Base-by-base conservation (phyloP, 2,797 vertebrate genomes). In the Naso thynnoides region DNA sequence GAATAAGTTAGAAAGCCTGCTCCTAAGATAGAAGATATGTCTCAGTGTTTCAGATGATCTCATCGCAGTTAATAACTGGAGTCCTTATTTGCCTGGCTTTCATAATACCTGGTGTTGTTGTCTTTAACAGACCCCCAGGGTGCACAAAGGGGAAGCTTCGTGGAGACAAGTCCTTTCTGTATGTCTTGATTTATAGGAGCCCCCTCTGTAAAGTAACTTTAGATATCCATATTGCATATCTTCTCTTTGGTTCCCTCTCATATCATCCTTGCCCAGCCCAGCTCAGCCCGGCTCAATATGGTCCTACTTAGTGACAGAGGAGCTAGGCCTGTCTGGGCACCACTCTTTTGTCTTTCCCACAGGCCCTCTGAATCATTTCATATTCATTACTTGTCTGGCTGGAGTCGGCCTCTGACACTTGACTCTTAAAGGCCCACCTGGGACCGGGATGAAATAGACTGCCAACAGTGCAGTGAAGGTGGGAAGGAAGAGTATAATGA, bases 401-500 rank as follows among this genome's bases (percentile, higher is more conserved):
- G 58, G 47, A 88, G 78, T 76, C 47, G 63, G 84, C 81, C 85
- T 79, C 86, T 89, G 90, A 91, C 88, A 91, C 90, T 86, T 88
- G 91, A 93, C 88, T 90, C 91, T 84, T 87, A 87, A 92, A 90
- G 81, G 88, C 91, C 89, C 91, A 90, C 88, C 88, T 93, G 92
- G 89, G 90, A 93, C 84, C 11, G 4, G 60, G 82, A 89, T 87
- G 89, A 88, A 88, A 88, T 89, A 78, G 84, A 91, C 86, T 88
- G 80, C 86, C 79, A 83, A 66, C 81, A 73, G 81, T 73, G 75
- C 24, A 36, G 81, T 50, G 33, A 83, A 86, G 88, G 87, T 87
- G 88, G 88, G 53, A 77, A 78, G 82, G 85, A 84, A 82, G 82
- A 81, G 79, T 10, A 86, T 87, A 5, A 79, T 90, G 92, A 93